Base-by-base conservation (phyloP, 1,140 invertebrate species). In the Pentalonia nigronervosa region DNA sequence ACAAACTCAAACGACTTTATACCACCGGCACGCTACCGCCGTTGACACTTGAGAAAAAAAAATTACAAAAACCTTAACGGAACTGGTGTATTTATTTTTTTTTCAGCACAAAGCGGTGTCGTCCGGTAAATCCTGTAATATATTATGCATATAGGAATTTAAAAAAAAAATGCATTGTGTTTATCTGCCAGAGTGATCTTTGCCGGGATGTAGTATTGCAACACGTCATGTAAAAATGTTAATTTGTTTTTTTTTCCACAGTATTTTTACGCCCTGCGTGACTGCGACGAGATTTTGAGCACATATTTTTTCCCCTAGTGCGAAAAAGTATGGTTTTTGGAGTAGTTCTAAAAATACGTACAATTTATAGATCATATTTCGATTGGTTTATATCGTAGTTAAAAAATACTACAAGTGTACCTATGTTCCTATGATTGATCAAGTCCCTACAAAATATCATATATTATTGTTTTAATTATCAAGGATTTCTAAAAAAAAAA, bases 51-150 rank as follows among this genome's bases (percentile, higher is more conserved):
- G 23, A 14, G 11, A n/a, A 87, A 48, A 25, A 81, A 86, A 47
- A 87, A 87, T 7, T 48, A 87, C 45, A 48, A 48, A n/a, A 87
- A 87, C 36, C 83, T 84, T 45, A 84, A 87, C 84, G 45, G 45
- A 87, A 48, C 41, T 87, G 2, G 30, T 47, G 25, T 67, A 17
- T n/a, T 17, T 67, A n/a, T 67, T 67, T 45, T 87, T 87, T 87
- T 86, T 25, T 17, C 25, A 86, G 45, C 25, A 47, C 30, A 47
- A 87, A 7, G 45, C 83, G 41, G 83, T 9, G 11, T 41, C 41
- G 41, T 86, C 36, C 83, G 41, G 84, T 47, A 30, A 87, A n/a
- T 87, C 84, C 25, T 47, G 30, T n/a, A 47, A 47, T 87, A 87
- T 48, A 47, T 87, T 47, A 30, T 30, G 30, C 21, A 45, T 25